Evolutionary conservation across 2,888 invertebrate species (phyloP).

Genomic region (Diarsia rubi): DNA sequence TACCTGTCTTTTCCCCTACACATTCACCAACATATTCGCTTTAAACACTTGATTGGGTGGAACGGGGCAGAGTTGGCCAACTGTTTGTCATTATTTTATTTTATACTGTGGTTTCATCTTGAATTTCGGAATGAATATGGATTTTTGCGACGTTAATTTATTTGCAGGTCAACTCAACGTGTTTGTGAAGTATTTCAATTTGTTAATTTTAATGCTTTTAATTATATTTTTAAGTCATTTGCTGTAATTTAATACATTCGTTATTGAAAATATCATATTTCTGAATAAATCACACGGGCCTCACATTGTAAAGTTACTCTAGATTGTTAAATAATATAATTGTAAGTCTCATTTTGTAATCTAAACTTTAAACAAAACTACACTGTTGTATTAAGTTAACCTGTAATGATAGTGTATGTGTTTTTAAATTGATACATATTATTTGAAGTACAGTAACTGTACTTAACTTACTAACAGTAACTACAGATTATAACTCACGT

Average conservation of each 20-base stretch:
- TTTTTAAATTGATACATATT: not conserved
- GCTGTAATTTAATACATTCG: conserved; percentile 1
- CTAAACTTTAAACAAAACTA: too few species aligned
- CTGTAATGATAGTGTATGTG: too few species aligned
- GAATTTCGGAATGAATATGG: conserved; percentile 49
- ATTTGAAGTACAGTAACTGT: too few species aligned
- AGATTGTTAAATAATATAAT: too few species aligned
- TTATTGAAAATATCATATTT: not conserved
- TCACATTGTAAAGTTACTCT: too few species aligned
- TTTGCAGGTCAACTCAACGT: conserved; percentile 40
- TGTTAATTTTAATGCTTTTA: conserved; percentile 36
- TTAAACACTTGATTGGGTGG: conserved; percentile 60
- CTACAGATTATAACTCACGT: not conserved
- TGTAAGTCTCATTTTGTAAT: too few species aligned
- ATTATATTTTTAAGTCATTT: conserved; percentile 11
- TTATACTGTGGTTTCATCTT: conserved; percentile 55
- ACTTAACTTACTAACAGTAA: too few species aligned
- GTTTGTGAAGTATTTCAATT: conserved; percentile 40
- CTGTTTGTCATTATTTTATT: conserved; percentile 61
- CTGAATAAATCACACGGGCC: too few species aligned
- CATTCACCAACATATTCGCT: conserved; percentile 59
- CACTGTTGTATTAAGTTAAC: too few species aligned
- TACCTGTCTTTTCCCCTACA: conserved; percentile 63
- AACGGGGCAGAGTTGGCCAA: conserved; percentile 53
- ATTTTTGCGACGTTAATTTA: conserved; percentile 53